phyloP scores from a whole-genome alignment of 2,888 invertebrate species.

The Encarsia formosa region DNA sequence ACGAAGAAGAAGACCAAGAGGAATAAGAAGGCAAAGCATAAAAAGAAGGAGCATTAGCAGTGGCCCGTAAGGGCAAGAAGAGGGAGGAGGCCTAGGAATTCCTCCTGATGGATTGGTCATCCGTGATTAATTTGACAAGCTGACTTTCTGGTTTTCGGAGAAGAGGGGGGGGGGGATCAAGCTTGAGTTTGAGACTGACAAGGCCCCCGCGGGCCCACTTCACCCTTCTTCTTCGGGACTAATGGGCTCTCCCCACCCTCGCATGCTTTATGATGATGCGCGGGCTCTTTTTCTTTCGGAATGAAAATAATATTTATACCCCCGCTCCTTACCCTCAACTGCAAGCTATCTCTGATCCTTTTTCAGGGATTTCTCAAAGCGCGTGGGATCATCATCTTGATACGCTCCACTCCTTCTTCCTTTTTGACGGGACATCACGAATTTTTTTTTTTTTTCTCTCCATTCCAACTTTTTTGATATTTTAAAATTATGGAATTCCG shows the following conservation, averaged over 20 bases:
- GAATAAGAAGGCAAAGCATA: not conserved
- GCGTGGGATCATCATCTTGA: not conserved
- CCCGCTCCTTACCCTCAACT: not conserved
- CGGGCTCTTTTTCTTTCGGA: not conserved
- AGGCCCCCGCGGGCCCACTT: conserved; percentile 34
- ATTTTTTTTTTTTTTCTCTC: no score
- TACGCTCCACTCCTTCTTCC: not conserved
- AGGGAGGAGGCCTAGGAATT: conserved; percentile 40
- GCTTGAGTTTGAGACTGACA: conserved; percentile 37
- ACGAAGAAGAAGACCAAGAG: no score
- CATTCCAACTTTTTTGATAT: no score
- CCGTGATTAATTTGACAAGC: conserved; percentile 53
- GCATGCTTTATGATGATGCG: no score
- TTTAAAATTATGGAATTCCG: no score
- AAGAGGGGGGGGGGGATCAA: no score
- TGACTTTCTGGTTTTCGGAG: conserved; percentile 53
- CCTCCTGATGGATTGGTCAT: conserved; percentile 52
- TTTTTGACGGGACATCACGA: no score
- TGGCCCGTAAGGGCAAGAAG: not conserved
- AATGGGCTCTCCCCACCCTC: conserved; percentile 39
- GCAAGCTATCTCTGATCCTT: conserved; percentile 3
- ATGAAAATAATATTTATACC: conserved; percentile 7
- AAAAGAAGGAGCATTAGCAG: not conserved
- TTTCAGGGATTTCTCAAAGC: conserved; percentile 13
- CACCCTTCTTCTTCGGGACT: conserved; percentile 32